Evolutionary conservation across 2,113 vertebrate species (phyloP), one percentile per base, ranked within the genome.

Genomic region (Myocastor coypus): DNA sequence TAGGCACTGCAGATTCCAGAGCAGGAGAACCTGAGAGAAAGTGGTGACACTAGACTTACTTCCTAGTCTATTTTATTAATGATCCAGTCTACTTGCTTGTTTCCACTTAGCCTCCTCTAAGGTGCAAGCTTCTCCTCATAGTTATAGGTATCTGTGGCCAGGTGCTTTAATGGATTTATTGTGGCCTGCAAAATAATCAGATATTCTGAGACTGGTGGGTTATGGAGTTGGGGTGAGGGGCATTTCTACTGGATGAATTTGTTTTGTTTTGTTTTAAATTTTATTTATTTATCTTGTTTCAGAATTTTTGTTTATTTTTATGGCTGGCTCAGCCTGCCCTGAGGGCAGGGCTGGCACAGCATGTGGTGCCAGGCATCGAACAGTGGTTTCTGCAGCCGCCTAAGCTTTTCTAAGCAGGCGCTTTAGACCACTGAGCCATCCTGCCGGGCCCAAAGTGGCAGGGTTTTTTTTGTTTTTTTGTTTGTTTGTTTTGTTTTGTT

Each of bases 1-100:
- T 98, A 97, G 93, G 94, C 88, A 57, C 97, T 88, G 37, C 96
- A 94, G 95, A 96, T 95, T 98, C 97, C 14, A 14, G 5, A 59
- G 50, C 57, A 46, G 46, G 84, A 94, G 22, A 57, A 86, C 83
- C 55, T 57, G 32, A 20, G 20, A 11, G 80, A 1, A 22, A n/a
- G 63, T 80, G 77, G 34, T 1, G 26, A 85, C 84, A 80, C 57
- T 50, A 75, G 55, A 64, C 55, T 75, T 32, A 42, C 78, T 89
- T 75, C 82, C 73, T 68, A 2, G 20, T 71, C 40, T 30, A 7
- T 86, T 42, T 59, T 84, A 50, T 81, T 78, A 50, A 3, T 28
- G n/a, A 73, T 37, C 4, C 57, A 28, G 13, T 28, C 66, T 84
- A 40, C 40, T 63, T 68, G 32, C 55, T 3, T 61, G 17, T 87